Evolutionary conservation across 1,140 invertebrate genomes (phyloP), one percentile per base, ranked within the genome.

Genomic region (Euura lappo): DNA sequence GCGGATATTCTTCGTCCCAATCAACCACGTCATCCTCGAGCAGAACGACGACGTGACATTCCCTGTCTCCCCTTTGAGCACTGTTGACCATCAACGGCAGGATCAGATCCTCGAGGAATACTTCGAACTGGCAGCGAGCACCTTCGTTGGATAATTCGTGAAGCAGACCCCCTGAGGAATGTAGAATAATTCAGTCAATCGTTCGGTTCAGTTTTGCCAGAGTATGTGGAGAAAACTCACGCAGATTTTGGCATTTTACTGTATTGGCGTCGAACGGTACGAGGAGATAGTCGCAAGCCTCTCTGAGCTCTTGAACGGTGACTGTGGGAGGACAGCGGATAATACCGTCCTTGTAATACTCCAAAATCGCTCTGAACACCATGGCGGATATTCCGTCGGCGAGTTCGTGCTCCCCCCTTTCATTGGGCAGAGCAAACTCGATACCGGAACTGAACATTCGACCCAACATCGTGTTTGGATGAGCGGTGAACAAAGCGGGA

Each of bases 141-240:
- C 99, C 99, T 85, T 99, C 98, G 87, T 99, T 99, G 47, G 97
- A 98, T 43, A 99, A 88, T 87, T 99, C 99, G 88, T 99, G 99
- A 6, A 99, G 89, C 66, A 99, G 90, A 71, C 97, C 98, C 81
- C 97, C 96, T 93, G 28, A 28, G 28, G 28, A 28, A 28, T 28
- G 28, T 28, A 28, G 28, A 28, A 1, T 28, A 28, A 28, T 28
- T 28, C 1, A 28, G 28, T 28, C 28, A 28, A 28, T 28, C 28
- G 28, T 28, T 28, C 28, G 28, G 28, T 28, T 28, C 0, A 28
- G 28, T 28, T 28, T 28, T 28, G 28, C 28, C 28, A 28, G 8
- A 74, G 3, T 43, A 65, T 6, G 2, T 44, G 10, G 44, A 65
- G 28, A 60, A 74, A 73, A 91, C 94, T 92, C 90, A 97, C 96